Conservation (phyloP, 2,113 vertebrate species). For the Ginglymostoma cirratum region DNA sequence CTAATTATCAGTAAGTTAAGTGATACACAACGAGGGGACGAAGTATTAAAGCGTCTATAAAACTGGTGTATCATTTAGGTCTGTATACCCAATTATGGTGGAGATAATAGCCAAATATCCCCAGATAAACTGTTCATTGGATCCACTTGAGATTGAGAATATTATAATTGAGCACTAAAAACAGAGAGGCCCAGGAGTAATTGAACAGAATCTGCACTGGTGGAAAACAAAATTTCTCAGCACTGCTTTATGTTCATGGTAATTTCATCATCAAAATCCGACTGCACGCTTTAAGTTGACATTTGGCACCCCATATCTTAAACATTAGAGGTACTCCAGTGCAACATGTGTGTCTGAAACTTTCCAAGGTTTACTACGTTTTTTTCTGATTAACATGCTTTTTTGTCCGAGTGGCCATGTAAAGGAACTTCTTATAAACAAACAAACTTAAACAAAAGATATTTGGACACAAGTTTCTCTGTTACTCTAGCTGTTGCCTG, state of each 20-base stretch:
- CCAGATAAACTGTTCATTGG: neutral
- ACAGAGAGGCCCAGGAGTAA: neutral
- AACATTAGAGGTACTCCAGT: neutral
- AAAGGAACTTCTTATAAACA: slow-evolving; percentile 18
- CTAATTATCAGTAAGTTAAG: neutral
- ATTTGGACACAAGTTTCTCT: neutral
- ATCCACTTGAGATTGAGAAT: neutral
- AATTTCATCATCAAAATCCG: neutral
- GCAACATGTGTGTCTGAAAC: neutral
- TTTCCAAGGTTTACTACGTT: slow-evolving; percentile 3
- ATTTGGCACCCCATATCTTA: neutral
- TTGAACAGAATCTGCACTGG: neutral
- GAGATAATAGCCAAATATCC: neutral
- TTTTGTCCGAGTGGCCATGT: neutral
- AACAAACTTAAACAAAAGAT: slow-evolving; percentile 23
- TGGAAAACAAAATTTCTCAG: neutral
- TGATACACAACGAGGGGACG: neutral
- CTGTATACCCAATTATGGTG: neutral
- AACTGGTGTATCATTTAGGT: neutral
- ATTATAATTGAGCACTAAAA: neutral
- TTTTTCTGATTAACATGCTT: neutral
- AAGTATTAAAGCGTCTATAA: neutral
- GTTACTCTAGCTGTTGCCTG: neutral
- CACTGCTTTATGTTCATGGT: neutral
- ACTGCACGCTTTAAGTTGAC: neutral